phyloP scores from a whole-genome alignment of 2,888 invertebrate species.

The Zaprionus lineosus region DNA sequence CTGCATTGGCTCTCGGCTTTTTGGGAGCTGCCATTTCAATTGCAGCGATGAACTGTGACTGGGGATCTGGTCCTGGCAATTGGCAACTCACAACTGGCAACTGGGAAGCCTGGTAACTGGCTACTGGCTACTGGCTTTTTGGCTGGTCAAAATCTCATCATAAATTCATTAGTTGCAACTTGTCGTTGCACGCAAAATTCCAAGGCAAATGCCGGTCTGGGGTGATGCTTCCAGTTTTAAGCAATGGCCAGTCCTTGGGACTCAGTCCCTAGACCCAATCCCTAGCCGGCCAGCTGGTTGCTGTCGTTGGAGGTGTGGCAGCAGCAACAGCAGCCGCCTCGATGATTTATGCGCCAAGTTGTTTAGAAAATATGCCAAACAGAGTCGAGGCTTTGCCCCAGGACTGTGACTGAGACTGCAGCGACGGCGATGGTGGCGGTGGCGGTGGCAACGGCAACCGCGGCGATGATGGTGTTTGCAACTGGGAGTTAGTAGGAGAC shows the following conservation, averaged over 20 bases:
- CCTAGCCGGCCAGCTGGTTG: conserved; percentile 49
- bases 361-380: conserved; percentile 76
- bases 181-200: conserved; percentile 65
- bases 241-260: neutral
- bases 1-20: conserved; percentile 12
- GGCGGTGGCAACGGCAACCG: neutral
- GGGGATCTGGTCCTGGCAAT: conserved; percentile 7
- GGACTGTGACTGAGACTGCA: neutral
- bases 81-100: conserved; percentile 12
- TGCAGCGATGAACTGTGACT: conserved; percentile 21
- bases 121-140: conserved; percentile 57
- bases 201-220: conserved; percentile 11
- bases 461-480: neutral
- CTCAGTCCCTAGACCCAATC: conserved; percentile 14
- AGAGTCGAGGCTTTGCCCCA: conserved; percentile 9
- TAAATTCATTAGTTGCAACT: conserved; percentile 76
- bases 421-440: neutral
- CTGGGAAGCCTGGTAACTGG: conserved; percentile 9
- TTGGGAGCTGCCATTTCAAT: conserved; percentile 49
- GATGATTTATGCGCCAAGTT: conserved; percentile 74
- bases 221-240: conserved; percentile 10
- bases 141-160: conserved; percentile 69
- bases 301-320: conserved; percentile 65
- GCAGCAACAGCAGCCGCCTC: conserved; percentile 45
- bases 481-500: neutral